phyloP scores from a whole-genome alignment of 1,140 invertebrate species.

The Akabosia matsudoensis region DNA sequence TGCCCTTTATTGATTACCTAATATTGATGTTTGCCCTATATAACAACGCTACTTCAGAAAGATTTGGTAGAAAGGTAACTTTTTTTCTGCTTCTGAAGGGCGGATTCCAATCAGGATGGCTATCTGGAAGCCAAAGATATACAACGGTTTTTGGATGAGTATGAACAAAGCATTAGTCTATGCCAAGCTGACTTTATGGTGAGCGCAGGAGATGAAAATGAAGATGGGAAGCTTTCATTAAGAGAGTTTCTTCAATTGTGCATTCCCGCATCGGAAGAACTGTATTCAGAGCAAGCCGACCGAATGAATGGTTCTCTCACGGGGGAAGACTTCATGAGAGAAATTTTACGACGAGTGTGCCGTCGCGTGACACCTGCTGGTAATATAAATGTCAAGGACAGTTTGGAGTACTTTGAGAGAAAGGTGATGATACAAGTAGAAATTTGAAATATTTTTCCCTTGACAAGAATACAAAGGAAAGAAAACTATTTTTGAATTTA shows the following conservation, averaged over 20 bases:
- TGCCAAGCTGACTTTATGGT: not conserved
- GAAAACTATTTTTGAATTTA: too few species aligned
- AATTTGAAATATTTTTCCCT: too few species aligned
- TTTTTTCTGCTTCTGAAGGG: too few species aligned
- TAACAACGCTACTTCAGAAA: not conserved
- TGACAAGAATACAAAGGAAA: too few species aligned
- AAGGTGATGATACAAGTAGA: too few species aligned
- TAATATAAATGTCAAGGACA: too few species aligned
- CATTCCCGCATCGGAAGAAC: not conserved
- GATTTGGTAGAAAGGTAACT: not conserved
- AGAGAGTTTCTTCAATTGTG: not conserved
- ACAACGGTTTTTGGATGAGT: not conserved
- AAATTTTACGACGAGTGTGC: too few species aligned
- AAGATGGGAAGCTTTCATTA: not conserved
- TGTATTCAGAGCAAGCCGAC: not conserved
- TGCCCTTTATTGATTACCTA: too few species aligned
- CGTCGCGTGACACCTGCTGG: too few species aligned
- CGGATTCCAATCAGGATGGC: not conserved
- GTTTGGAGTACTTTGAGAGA: too few species aligned
- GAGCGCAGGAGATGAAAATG: not conserved
- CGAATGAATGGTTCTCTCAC: too few species aligned
- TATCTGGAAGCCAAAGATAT: constrained; percentile 5
- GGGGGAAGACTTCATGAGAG: too few species aligned
- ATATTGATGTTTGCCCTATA: not conserved
- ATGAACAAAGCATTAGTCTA: not conserved